Conservation (phyloP, 2,888 invertebrate species). For the Coremacera marginata region DNA sequence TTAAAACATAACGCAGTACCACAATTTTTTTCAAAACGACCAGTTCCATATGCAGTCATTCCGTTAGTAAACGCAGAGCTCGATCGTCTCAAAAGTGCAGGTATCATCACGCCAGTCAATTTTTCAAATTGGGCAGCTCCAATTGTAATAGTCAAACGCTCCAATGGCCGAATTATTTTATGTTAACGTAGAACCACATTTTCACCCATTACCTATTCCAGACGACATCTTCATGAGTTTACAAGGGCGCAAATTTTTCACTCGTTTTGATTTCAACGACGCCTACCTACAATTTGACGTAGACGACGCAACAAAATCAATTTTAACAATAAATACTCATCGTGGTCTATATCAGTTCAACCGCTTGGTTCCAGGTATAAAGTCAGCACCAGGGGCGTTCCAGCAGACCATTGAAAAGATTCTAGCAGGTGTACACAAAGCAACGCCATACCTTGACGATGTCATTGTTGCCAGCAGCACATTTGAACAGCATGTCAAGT, state of each 20-base stretch:
- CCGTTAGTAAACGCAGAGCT: constrained; percentile 28
- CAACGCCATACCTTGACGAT: constrained; percentile 44
- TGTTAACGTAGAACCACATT: constrained; percentile 41
- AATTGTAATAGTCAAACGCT: constrained; percentile 43
- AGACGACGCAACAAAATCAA: constrained; percentile 42
- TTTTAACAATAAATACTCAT: constrained; percentile 47
- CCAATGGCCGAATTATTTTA: constrained; percentile 49
- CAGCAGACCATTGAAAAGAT: constrained; percentile 47
- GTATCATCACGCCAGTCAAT: constrained; percentile 47
- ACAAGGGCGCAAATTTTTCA: constrained; percentile 40
- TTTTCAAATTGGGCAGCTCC: constrained; percentile 51
- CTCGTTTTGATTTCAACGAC: constrained; percentile 47
- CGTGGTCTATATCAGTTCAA: constrained; percentile 33
- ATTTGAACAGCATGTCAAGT: constrained; percentile 37
- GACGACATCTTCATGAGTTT: constrained; percentile 41
- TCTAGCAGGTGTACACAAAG: constrained; percentile 37
- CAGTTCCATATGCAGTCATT: neutral
- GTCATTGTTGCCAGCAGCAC: constrained; percentile 42
- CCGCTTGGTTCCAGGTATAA: constrained; percentile 45
- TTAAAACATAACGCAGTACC: constrained; percentile 43
- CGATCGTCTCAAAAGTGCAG: constrained; percentile 40
- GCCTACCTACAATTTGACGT: constrained; percentile 50
- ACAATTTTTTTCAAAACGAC: constrained; percentile 46
- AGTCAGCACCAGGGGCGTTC: constrained; percentile 47
- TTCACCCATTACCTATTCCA: constrained; percentile 26